Evolutionary conservation across 2,888 invertebrate species (phyloP), one percentile per base, ranked within the genome.

Genomic region (Sycophila texana): DNA sequence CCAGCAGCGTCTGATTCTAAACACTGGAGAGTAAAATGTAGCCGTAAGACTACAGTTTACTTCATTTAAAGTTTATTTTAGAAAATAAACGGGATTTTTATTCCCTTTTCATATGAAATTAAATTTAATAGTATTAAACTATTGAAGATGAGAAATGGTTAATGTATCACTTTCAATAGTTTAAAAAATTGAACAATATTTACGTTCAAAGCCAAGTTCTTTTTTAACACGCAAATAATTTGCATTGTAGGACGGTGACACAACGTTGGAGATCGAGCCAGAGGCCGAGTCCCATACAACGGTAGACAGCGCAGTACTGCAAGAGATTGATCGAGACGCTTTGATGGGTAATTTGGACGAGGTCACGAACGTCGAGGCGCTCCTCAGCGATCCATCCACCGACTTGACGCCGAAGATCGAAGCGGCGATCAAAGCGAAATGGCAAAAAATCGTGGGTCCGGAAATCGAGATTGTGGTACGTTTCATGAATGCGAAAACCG

Each of bases 391-490:
- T 81, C 88, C 89, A 18, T 87, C 88, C 16, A 87, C 86, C 68
- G 89, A 89, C 53, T 83, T 89, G 1, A 90, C 90, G 1, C 92
- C 94, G n/a, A 94, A 96, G 80, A 94, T 95, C 83, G 95, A 96
- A 84, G 94, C 95, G 55, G 94, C 95, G 26, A 95, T 98, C 80
- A 94, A 94, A 88, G 93, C 94, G 79, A 96, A 96, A 89, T 96
- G 96, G 95, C 94, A 95, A 84, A 94, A 95, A 84, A 94, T 97
- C 84, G 93, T 98, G 82, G 93, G 93, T 4, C 93, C 94, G 73
- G 95, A 96, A 81, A 94, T 95, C 86, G 95, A 97, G 90, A 96
- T 98, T 88, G 94, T 98, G 89, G 95, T 96, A 88, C 91, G 94
- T 91, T 74, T 49, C 26, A 5, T 53, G n/a, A 68, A 60, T 14